A percentile compares a stretch with the other conserved stretches of the same genome.
Evolutionary conservation across 2,113 vertebrate genomes (phyloP).

Genomic region (Rana temporaria): DNA sequence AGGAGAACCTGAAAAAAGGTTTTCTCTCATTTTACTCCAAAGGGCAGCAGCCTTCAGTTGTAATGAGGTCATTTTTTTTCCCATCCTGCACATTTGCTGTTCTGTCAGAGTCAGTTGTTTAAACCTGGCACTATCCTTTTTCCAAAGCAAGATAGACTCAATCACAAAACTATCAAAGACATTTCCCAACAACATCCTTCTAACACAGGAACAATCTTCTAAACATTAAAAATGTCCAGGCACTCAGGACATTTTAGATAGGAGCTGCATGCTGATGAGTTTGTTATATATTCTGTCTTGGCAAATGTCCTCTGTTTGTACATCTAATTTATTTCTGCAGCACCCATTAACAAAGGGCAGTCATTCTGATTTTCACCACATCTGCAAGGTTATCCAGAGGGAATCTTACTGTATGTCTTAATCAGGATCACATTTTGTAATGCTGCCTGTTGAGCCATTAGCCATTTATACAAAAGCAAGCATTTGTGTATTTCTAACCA

Average conservation of each 20-base stretch:
- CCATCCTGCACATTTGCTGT: constrained; percentile 65
- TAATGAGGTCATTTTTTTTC: constrained; percentile 69
- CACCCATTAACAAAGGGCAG: constrained; percentile 69
- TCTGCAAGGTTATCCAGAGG: constrained; percentile 62
- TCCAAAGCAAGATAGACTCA: constrained; percentile 69
- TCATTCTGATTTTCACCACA: constrained; percentile 64
- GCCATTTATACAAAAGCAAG: not conserved
- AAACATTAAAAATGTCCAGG: constrained; percentile 64
- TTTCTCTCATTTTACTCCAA: constrained; percentile 74
- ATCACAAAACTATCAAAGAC: constrained; percentile 73
- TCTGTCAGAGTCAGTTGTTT: constrained; percentile 66
- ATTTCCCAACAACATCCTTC: constrained; percentile 69
- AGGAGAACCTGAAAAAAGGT: constrained; percentile 67
- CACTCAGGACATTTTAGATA: constrained; percentile 66
- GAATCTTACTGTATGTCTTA: constrained; percentile 46
- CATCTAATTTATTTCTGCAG: constrained; percentile 73
- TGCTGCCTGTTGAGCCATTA: constrained; percentile 11
- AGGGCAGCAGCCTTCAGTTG: constrained; percentile 67
- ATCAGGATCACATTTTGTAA: constrained; percentile 31
- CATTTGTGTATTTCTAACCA: constrained; percentile 6
- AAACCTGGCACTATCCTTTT: constrained; percentile 62
- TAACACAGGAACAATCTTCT: constrained; percentile 67
- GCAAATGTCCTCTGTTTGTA: constrained; percentile 69
- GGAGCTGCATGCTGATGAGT: constrained; percentile 74
- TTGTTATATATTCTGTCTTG: constrained; percentile 68